These are phyloP conservation scores for Trachops cirrhosus DNA, from an alignment of 2,797 vertebrate species.

Conservation along the genomic window DNA sequence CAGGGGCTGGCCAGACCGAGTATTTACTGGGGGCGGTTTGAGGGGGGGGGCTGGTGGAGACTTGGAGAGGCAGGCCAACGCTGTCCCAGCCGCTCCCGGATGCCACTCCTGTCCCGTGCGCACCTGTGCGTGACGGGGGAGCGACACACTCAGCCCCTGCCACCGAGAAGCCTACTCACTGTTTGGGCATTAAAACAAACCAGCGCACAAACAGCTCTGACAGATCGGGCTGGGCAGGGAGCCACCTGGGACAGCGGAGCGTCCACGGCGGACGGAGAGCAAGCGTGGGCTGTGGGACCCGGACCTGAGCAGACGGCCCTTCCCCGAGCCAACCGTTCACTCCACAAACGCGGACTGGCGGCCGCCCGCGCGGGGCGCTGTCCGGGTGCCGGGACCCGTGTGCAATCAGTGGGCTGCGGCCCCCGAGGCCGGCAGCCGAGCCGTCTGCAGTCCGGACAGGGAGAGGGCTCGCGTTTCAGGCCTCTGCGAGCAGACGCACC, in stretches of 20 bases:
- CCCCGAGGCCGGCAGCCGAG: neutral
- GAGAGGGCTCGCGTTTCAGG: neutral
- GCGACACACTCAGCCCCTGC: neutral
- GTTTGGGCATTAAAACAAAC: neutral
- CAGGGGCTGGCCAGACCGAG: neutral
- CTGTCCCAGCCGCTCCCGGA: neutral
- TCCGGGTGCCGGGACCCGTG: neutral
- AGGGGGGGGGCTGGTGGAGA: neutral
- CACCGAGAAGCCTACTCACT: too few species aligned
- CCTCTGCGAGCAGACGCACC: neutral
- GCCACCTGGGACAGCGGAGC: neutral
- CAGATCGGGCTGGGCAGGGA: neutral
- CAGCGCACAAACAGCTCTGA: neutral
- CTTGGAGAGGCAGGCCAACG: too few species aligned
- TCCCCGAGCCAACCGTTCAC: too few species aligned
- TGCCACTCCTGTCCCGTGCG: neutral
- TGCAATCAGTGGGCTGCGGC: neutral
- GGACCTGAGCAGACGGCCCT: neutral
- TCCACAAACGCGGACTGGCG: too few species aligned
- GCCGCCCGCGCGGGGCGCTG: too few species aligned
- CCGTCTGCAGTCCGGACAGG: fast-evolving
- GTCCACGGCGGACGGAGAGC: too few species aligned
- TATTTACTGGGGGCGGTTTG: neutral
- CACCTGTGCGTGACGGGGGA: neutral
- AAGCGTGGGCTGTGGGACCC: neutral